phyloP scores from a whole-genome alignment of 2,888 invertebrate genomes.

The Nemotelus pantherinus region DNA sequence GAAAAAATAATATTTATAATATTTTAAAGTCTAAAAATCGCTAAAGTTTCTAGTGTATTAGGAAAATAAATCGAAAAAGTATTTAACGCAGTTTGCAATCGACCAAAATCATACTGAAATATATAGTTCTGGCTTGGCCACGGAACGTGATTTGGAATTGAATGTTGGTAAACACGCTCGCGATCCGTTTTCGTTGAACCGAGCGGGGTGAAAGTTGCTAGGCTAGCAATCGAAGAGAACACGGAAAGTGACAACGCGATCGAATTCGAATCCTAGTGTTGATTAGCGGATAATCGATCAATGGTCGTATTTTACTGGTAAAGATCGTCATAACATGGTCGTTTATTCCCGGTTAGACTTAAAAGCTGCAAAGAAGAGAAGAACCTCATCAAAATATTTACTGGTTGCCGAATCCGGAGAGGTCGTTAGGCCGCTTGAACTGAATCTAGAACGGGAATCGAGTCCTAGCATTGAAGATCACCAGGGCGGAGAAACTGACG shows the following conservation, averaged over 20 bases:
- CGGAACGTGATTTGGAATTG: too few species aligned
- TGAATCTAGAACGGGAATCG: neutral
- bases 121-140: too few species aligned
- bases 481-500: neutral
- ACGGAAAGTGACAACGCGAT: too few species aligned
- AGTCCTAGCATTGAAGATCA: neutral
- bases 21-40: neutral
- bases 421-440: neutral
- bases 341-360: constrained; percentile 48
- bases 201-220: too few species aligned
- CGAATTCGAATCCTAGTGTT: too few species aligned
- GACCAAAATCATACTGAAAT: neutral
- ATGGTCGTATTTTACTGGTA: constrained; percentile 47
- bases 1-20: constrained; percentile 30
- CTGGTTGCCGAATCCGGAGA: constrained; percentile 15
- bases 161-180: too few species aligned
- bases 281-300: constrained; percentile 37
- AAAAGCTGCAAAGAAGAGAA: constrained; percentile 47
- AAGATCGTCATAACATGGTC: constrained; percentile 48
- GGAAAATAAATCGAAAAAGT: constrained; percentile 23
- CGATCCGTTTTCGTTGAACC: too few species aligned
- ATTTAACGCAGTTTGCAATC: constrained; percentile 16
- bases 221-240: too few species aligned
- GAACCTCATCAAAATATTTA: constrained; percentile 25
- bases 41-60: too few species aligned